phyloP scores from a whole-genome alignment of 2,797 vertebrate species.

The Tenualosa ilisha region DNA sequence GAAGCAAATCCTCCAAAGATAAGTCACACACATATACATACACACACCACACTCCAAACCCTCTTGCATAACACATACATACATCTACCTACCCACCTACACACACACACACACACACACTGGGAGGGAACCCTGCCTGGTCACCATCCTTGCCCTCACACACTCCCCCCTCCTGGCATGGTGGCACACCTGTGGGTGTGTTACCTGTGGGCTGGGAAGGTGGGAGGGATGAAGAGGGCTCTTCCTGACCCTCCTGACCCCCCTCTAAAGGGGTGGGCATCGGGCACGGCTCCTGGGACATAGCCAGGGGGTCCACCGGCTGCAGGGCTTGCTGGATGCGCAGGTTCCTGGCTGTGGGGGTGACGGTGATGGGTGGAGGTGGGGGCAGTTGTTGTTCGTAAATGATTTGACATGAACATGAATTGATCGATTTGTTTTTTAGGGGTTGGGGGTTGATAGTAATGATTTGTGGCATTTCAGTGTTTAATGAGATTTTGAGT shows the following conservation, averaged over 20 bases:
- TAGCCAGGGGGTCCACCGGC: constrained; percentile 81
- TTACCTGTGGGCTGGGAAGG: constrained; percentile 92
- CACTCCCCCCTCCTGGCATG: background rate
- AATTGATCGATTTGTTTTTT: background rate
- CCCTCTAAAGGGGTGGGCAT: constrained; percentile 78
- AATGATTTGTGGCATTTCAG: background rate
- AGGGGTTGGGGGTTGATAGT: background rate
- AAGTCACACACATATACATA: constrained; percentile 41
- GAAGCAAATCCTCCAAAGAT: background rate
- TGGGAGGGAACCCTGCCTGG: constrained; percentile 32
- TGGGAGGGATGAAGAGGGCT: constrained; percentile 70
- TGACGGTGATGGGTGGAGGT: background rate
- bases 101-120: constrained; percentile 43
- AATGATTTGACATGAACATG: background rate
- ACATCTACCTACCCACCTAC: background rate
- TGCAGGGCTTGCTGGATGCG: constrained; percentile 83
- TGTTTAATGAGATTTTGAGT: constrained; percentile 9
- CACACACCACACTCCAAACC: constrained; percentile 55
- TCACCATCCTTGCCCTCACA: constrained; percentile 14
- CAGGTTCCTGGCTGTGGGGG: constrained; percentile 81
- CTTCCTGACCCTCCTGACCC: constrained; percentile 77
- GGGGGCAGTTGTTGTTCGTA: background rate
- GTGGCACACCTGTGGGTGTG: constrained; percentile 38
- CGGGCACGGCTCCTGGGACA: constrained; percentile 82
- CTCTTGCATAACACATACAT: constrained; percentile 41